Conservation (phyloP, 35 echinoderm and acorn worm species). For the Apostichopus californicus region DNA sequence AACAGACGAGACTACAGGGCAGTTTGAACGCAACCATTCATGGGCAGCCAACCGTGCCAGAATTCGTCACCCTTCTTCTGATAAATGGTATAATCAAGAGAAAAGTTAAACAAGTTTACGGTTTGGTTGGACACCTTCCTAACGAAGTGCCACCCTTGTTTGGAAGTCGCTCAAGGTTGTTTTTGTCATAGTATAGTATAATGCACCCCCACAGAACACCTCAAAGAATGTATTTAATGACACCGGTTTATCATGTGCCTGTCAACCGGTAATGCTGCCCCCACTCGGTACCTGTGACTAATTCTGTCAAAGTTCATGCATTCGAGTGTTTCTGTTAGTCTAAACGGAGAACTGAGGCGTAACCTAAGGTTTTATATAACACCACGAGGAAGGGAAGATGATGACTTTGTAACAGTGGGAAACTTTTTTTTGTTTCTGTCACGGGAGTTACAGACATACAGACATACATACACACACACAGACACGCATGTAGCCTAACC, state of each 20-base stretch:
- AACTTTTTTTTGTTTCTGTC: no score
- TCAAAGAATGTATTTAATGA: background rate
- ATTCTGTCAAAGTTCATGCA: constrained; percentile 1
- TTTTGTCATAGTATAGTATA: background rate
- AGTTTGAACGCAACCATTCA: constrained; percentile 1
- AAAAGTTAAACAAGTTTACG: constrained; percentile 28
- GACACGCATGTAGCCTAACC: no score
- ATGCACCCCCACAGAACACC: background rate
- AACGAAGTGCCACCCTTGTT: constrained; percentile 40
- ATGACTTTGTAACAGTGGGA: no score
- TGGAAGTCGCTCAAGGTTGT: background rate
- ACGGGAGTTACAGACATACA: no score
- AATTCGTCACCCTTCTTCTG: background rate
- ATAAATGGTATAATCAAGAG: constrained; percentile 26
- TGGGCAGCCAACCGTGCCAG: constrained; percentile 27
- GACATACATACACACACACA: no score
- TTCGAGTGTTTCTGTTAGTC: background rate
- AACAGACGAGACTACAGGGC: background rate
- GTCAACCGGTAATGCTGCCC: background rate
- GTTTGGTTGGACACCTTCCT: constrained; percentile 13
- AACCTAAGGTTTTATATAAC: background rate
- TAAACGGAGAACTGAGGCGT: background rate
- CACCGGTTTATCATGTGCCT: background rate
- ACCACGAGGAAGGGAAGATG: background rate
- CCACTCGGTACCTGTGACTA: constrained; percentile 16